Base-by-base conservation (phyloP, 2,797 vertebrate genomes). In the Avahi laniger region DNA sequence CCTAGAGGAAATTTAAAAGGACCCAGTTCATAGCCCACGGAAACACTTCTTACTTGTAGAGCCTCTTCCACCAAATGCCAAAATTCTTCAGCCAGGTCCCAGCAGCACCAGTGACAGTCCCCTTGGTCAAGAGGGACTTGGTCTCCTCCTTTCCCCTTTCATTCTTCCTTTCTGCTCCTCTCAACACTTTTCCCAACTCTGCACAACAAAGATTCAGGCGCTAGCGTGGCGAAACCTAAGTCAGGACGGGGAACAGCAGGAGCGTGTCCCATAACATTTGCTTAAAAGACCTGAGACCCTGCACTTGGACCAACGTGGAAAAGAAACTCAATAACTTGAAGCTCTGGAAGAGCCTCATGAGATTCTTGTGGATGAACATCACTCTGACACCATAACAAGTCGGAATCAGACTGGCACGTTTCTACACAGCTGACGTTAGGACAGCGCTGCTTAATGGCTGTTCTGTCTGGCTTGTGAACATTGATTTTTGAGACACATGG, bases 191-290 rank as follows among this genome's bases (percentile, higher is more conserved):
- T 70, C 70, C 28, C 65, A 26, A 24, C 41, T 50, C 91, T 38
- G 7, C 28, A 7, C 48, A 28, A 75, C 22, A 50, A 65, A 76
- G 46, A 54, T n/a, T 9, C 67, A 35, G 72, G 67, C 10, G 22
- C 6, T 15, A 13, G 35, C 7, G 3, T 33, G 63, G 14, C 80
- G 50, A 79, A 84, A 72, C 5, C 82, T 52, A 50, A 48, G 10
- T 2, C 50, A 12, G 41, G 41, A 33, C 4, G 26, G 59, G 63
- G 52, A 30, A 15, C 8, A 61, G 30, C 46, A 50, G 41, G 12
- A 18, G 6, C 2, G 7, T 2, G n/a, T 80, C 72, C n/a, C 4
- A 1, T 5, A 48, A 15, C 12, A 4, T 8, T 26, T 15, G 17
- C 33, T 35, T 52, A 33, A 73, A 81, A 10, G 52, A 17, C 11